Evolutionary conservation across 1,140 invertebrate species (phyloP).

Genomic region (Heliconius himera): DNA sequence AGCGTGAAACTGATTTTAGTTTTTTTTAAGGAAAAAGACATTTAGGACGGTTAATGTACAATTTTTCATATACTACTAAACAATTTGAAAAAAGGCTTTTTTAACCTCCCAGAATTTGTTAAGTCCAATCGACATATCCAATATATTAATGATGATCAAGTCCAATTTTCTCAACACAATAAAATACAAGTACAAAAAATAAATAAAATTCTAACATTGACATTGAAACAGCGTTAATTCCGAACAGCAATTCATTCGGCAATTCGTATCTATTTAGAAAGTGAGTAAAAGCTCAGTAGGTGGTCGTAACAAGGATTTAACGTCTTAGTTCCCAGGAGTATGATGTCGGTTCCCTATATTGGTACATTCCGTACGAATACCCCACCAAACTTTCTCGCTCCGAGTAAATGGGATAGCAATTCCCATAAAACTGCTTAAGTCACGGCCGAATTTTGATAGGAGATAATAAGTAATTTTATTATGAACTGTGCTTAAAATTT

Average conservation of each 20-base stretch:
- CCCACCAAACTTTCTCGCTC: constrained; percentile 56
- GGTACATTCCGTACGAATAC: constrained; percentile 72
- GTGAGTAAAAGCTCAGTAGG: constrained; percentile 68
- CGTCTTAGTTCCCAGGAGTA: constrained; percentile 68
- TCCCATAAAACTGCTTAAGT: constrained; percentile 45
- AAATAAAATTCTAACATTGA: constrained; percentile 15
- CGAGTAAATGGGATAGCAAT: constrained; percentile 48
- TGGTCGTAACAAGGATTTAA: constrained; percentile 74
- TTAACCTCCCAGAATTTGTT: too few species aligned
- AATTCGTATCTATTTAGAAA: constrained; percentile 74
- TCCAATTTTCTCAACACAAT: too few species aligned
- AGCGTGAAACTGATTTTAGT: too few species aligned
- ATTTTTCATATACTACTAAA: too few species aligned
- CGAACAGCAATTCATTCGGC: constrained; percentile 55
- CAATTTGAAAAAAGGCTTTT: too few species aligned
- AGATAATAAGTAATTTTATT: constrained; percentile 47
- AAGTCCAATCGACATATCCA: too few species aligned
- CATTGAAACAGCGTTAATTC: constrained; percentile 40
- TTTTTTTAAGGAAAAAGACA: too few species aligned
- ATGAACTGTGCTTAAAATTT: constrained; percentile 41
- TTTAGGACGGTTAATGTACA: too few species aligned
- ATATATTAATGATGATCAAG: too few species aligned
- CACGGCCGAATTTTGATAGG: constrained; percentile 42
- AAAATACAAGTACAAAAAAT: not conserved
- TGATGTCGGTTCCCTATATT: constrained; percentile 57